Evolutionary conservation across 2,113 vertebrate genomes (phyloP).

Genomic region (Phaethornis superciliosus): DNA sequence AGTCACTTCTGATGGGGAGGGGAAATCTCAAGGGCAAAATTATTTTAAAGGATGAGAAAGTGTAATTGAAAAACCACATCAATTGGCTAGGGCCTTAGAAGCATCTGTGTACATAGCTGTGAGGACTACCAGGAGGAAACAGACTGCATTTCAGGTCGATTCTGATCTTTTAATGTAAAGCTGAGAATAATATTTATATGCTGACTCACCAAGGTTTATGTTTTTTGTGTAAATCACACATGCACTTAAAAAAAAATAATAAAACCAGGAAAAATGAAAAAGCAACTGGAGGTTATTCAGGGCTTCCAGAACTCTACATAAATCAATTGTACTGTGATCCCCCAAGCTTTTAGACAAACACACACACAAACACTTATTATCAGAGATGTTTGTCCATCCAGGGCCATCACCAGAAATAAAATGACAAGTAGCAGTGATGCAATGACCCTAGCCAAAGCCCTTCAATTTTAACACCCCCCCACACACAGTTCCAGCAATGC

Average conservation of each 20-base stretch:
- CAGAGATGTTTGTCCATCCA: neutral
- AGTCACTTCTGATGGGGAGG: neutral
- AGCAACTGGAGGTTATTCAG: neutral
- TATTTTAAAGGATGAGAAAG: constrained; percentile 46
- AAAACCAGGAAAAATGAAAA: neutral
- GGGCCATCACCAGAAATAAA: neutral
- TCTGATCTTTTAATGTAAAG: constrained; percentile 38
- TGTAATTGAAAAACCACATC: constrained; percentile 62
- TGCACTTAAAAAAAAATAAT: constrained; percentile 49
- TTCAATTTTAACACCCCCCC: neutral
- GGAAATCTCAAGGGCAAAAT: neutral
- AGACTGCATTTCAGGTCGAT: constrained; percentile 50
- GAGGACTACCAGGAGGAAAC: constrained; percentile 41
- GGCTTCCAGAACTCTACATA: constrained; percentile 67
- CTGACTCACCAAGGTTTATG: constrained; percentile 70
- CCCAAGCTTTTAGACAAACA: constrained; percentile 51
- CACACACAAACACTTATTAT: neutral
- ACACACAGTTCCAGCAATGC: neutral
- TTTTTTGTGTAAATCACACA: constrained; percentile 69
- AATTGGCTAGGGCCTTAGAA: constrained; percentile 25
- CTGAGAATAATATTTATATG: constrained; percentile 57
- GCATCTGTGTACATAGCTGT: constrained; percentile 22
- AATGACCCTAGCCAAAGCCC: neutral
- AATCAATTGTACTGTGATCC: constrained; percentile 57
- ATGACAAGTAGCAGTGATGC: neutral